Conservation (phyloP, 2,113 vertebrate genomes). For the Oreochromis aureus region DNA sequence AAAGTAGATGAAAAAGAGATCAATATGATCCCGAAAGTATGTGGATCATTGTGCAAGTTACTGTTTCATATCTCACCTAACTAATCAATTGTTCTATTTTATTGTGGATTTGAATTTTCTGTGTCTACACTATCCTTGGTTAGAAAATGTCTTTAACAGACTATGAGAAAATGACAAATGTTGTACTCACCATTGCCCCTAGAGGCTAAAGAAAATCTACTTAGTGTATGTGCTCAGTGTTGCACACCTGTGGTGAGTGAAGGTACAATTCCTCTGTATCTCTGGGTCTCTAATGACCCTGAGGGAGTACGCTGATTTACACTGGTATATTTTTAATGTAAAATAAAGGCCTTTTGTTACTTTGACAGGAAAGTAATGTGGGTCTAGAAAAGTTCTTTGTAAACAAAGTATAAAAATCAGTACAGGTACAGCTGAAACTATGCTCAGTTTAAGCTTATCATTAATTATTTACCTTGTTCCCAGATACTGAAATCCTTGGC, state of each 20-base stretch:
- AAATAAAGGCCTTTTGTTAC: not conserved
- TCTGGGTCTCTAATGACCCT: not conserved
- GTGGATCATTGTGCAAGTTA: not conserved
- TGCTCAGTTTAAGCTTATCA: not conserved
- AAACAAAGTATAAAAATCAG: not conserved
- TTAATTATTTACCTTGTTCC: not conserved
- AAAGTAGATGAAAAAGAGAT: not conserved
- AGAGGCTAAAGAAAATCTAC: not conserved
- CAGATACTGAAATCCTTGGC: not conserved
- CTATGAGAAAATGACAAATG: not conserved
- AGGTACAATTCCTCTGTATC: not conserved
- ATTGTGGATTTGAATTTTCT: not conserved
- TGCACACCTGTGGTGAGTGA: not conserved
- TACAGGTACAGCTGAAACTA: not conserved
- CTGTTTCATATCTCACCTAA: not conserved
- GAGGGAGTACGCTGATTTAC: not conserved
- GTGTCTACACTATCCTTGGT: not conserved
- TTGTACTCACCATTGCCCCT: not conserved
- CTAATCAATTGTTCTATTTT: not conserved
- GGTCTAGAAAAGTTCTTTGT: not conserved
- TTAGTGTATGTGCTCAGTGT: not conserved
- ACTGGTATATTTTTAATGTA: not conserved
- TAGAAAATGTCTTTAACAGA: not conserved
- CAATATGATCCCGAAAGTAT: not conserved
- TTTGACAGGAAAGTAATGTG: not conserved